Conservation (phyloP, 2,797 vertebrate genomes). For the Dallia pectoralis region DNA sequence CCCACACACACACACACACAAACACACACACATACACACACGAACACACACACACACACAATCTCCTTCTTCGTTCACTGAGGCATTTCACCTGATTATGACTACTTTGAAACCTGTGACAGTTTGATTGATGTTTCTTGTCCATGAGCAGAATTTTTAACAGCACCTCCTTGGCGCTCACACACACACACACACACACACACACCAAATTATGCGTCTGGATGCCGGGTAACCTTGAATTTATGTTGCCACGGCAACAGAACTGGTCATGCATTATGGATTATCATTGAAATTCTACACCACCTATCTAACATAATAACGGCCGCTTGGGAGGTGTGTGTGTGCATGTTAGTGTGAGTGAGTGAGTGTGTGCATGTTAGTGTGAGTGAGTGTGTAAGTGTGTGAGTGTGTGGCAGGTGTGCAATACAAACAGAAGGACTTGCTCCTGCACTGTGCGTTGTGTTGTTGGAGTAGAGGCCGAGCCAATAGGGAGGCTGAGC, state of each 20-base stretch:
- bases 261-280: conserved; percentile 95
- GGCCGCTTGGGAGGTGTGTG: conserved; percentile 78
- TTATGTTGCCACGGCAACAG: conserved; percentile 90
- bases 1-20: conserved; percentile 2
- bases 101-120: conserved; percentile 80
- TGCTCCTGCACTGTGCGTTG: conserved; percentile 69
- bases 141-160: conserved; percentile 86
- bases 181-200: too few species aligned
- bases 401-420: not conserved
- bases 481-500: conserved; percentile 73
- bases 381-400: not conserved
- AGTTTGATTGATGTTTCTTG: conserved; percentile 85
- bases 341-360: not conserved
- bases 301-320: conserved; percentile 87
- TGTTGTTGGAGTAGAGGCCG: conserved; percentile 61
- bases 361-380: not conserved
- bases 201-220: conserved; percentile 87
- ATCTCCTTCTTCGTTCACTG: conserved; percentile 60
- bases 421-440: conserved; percentile 79
- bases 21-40: not conserved
- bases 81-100: conserved; percentile 82
- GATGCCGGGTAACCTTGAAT: conserved; percentile 90
- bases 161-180: conserved; percentile 81
- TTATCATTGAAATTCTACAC: conserved; percentile 95
- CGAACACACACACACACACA: conserved; percentile 19